A percentile compares a stretch with the other conserved stretches of the same genome.
phyloP scores from a whole-genome alignment of 2,797 vertebrate species.

The Morus bassanus region DNA sequence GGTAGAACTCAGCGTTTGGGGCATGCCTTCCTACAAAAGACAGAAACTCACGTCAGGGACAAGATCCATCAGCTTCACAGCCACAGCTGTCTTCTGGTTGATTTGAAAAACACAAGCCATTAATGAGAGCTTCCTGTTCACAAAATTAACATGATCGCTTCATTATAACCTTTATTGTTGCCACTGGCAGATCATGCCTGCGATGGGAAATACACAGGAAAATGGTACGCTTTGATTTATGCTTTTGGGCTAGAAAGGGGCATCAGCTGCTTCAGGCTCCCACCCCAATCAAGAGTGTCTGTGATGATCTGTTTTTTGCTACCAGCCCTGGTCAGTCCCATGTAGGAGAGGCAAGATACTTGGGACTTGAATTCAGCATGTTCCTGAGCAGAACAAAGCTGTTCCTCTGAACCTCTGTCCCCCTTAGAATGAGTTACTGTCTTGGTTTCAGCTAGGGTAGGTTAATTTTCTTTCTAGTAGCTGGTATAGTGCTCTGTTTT shows the following conservation, averaged over 20 bases:
- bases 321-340: background rate
- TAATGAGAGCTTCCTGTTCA: background rate
- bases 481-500: too few relatives aligned
- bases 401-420: background rate
- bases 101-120: background rate
- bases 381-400: background rate
- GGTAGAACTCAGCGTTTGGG: constrained; percentile 84
- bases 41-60: background rate
- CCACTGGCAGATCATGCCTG: background rate
- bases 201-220: background rate
- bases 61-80: background rate
- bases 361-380: background rate
- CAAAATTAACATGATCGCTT: background rate
- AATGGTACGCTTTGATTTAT: background rate
- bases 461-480: too few relatives aligned
- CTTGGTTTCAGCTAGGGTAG: too few relatives aligned
- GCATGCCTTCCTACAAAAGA: constrained; percentile 85
- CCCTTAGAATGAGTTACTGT: background rate
- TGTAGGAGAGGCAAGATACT: fast-evolving
- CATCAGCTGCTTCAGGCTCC: background rate
- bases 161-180: background rate
- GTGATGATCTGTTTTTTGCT: background rate
- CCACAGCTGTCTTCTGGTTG: background rate
- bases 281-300: fast-evolving
- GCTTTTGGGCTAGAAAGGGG: background rate